These are phyloP conservation scores for Schizopygopsis malacanthus DNA, from an alignment of 2,797 vertebrate species.

Conservation along the genomic window DNA sequence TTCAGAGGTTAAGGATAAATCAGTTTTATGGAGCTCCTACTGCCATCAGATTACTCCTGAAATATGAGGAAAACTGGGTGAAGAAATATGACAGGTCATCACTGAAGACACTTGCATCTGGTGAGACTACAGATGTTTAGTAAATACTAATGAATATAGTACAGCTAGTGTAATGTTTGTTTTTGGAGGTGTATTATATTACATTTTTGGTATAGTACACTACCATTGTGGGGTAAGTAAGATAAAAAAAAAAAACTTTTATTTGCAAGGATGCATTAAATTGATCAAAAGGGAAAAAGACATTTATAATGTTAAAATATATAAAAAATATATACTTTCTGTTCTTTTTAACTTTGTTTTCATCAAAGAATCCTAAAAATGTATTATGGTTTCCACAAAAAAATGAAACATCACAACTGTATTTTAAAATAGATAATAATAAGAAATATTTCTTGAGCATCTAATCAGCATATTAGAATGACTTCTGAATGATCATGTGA, in stretches of 20 bases:
- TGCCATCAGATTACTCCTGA: constrained; percentile 89
- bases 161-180: background rate
- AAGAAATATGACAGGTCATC: constrained; percentile 92
- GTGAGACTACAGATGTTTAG: constrained; percentile 66
- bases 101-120: constrained; percentile 90
- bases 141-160: background rate
- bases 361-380: background rate
- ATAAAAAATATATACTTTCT: background rate
- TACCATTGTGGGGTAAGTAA: background rate
- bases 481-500: background rate
- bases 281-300: background rate
- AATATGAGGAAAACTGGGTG: constrained; percentile 91
- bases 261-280: background rate
- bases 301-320: background rate
- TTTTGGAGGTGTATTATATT: background rate
- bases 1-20: constrained; percentile 91
- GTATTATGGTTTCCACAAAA: background rate
- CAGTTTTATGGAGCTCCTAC: constrained; percentile 97
- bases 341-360: background rate
- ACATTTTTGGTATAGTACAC: background rate
- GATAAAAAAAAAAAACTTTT: background rate
- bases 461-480: background rate
- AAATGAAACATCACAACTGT: background rate
- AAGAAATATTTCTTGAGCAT: background rate
- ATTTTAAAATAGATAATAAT: background rate